Evolutionary conservation across 1,140 invertebrate species (phyloP).

Genomic region (Leptoteleia sp.): DNA sequence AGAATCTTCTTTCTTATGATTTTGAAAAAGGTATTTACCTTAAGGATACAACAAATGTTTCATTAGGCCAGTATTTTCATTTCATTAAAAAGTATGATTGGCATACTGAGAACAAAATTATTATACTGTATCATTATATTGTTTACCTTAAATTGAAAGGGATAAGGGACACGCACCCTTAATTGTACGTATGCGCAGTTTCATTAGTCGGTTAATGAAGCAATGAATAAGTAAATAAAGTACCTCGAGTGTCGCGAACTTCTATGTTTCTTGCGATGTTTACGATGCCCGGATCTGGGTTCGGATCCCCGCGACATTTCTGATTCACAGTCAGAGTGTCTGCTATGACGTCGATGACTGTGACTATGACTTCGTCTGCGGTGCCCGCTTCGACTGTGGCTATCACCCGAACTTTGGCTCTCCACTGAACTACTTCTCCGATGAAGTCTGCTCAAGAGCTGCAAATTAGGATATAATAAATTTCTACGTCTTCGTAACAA

Average conservation of each 20-base stretch:
- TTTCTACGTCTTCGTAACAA: background rate
- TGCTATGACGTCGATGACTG: conserved; percentile 88
- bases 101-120: no score
- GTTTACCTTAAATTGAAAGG: no score
- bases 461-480: conserved; percentile 41
- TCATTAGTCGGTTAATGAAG: no score
- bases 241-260: conserved; percentile 79
- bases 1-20: no score
- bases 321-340: conserved; percentile 93
- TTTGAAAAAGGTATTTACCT: no score
- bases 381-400: conserved; percentile 78
- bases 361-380: conserved; percentile 81
- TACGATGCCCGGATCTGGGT: conserved; percentile 85
- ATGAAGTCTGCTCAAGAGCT: conserved; percentile 81
- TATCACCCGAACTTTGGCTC: conserved; percentile 88
- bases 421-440: conserved; percentile 86
- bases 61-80: no score
- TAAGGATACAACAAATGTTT: no score
- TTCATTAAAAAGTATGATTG: no score
- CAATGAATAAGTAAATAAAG: conserved; percentile 4
- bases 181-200: no score
- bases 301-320: conserved; percentile 91
- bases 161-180: no score
- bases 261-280: conserved; percentile 86
- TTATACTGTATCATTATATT: no score